Evolutionary conservation across 2,113 vertebrate species (phyloP).

Genomic region (Baryphthengus martii): DNA sequence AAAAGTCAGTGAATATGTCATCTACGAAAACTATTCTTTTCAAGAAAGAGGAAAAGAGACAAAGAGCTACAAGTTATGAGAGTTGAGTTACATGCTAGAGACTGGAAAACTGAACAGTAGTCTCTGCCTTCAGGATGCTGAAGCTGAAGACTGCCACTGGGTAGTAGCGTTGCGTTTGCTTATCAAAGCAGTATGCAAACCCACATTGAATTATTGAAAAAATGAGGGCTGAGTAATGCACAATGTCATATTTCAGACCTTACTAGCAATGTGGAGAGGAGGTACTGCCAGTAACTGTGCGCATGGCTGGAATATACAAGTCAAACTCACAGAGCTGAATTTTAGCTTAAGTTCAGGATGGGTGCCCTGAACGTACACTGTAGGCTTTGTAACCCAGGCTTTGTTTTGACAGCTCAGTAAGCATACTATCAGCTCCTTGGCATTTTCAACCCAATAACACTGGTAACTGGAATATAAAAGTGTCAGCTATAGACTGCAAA

Average conservation of each 20-base stretch:
- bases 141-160: background rate
- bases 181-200: background rate
- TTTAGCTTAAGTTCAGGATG: background rate
- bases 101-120: background rate
- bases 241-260: background rate
- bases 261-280: background rate
- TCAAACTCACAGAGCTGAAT: background rate
- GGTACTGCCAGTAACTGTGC: fast-evolving
- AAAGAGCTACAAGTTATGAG: background rate
- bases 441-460: background rate
- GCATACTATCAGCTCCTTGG: background rate
- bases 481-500: background rate
- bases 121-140: background rate
- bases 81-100: background rate
- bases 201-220: background rate
- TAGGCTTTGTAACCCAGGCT: background rate
- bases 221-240: background rate
- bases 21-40: background rate
- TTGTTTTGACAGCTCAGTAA: background rate
- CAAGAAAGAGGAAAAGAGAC: background rate
- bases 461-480: background rate
- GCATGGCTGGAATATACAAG: background rate
- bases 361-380: background rate
- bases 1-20: background rate
- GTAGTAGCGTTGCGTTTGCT: background rate